These are phyloP conservation scores for Eurystomus glaucurus DNA, from an alignment of 2,797 vertebrate species.

Conservation along the genomic window DNA sequence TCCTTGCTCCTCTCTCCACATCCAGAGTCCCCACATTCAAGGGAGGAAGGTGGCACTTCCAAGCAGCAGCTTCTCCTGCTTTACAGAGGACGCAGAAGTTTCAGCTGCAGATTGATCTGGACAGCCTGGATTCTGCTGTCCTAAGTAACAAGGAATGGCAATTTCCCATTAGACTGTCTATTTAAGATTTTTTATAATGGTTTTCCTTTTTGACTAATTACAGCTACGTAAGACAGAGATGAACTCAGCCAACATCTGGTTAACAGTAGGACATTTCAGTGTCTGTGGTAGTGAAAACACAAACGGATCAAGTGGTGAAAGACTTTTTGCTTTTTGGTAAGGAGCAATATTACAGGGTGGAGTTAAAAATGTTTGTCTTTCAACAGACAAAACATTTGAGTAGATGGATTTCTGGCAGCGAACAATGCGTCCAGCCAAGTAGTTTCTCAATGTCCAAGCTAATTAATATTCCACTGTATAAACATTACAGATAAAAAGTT, in stretches of 20 bases:
- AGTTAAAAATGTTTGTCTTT: conserved; percentile 68
- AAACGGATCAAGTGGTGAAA: background rate
- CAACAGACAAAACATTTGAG: conserved; percentile 64
- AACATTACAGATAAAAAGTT: conserved; percentile 56
- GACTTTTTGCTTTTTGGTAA: conserved; percentile 7
- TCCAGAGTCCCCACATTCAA: rapidly evolving
- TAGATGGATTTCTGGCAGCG: conserved; percentile 38
- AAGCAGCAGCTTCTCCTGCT: background rate
- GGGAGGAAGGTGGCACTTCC: background rate
- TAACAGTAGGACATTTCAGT: conserved; percentile 10
- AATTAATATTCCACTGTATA: conserved; percentile 67
- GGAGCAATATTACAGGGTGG: conserved; percentile 19
- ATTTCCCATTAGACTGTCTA: background rate
- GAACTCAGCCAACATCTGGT: background rate
- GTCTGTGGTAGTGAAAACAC: background rate
- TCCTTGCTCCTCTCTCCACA: background rate
- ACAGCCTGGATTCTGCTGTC: background rate
- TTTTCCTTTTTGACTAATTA: background rate
- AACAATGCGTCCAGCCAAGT: conserved; percentile 47
- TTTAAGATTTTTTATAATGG: background rate
- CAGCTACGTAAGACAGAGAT: background rate
- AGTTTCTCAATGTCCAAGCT: conserved; percentile 57
- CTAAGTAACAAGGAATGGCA: background rate
- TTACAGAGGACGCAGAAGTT: background rate
- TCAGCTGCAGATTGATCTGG: background rate